Base-by-base conservation (phyloP, 2,888 invertebrate species). In the Deroplatys truncata region DNA sequence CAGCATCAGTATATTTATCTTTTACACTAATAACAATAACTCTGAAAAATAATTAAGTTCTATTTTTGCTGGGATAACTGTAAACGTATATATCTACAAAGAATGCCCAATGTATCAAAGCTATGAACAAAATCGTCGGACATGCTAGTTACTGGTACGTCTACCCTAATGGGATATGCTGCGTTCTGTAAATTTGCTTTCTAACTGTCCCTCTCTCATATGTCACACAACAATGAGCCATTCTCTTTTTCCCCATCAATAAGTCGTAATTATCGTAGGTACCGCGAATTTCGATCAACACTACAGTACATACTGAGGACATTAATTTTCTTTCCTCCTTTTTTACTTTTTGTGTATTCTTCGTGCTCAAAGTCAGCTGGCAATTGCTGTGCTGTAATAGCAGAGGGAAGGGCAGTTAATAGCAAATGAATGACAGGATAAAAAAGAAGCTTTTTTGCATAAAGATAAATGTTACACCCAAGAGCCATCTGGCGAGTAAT, bases 251-350 rank as follows among this genome's bases (percentile, higher is more conserved):
- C 56, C 83, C 83, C 83, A 35, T 87, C 29, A 35, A 9, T 43
- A 83, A 35, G 82, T n/a, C 29, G 82, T 87, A 87, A 83, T 87
- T 87, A 87, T 83, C 82, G 83, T 87, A 72, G 56, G 56, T 72
- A 87, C 35, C 83, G 83, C 87, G 43, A 87, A 87, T 83, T 87
- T 87, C 43, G 87, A 83, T 87, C n/a, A 31, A 35, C 83, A 83
- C 35, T 86, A n/a, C 86, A 72, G 56, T 25, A 72, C 56, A 72
- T 72, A 72, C 56, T 16, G 56, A 72, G 56, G 56, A 72, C 56
- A 72, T 72, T 72, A 72, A 72, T 72, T 72, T 72, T 72, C 56
- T 72, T 56, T 72, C 56, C 16, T 72, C 7, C 56, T 72, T 72
- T 72, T 72, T 72, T 72, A 16, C 56, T 72, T 72, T 72, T 72